Evolutionary conservation across 2,888 invertebrate genomes (phyloP).

Genomic region (Netelia inedita): DNA sequence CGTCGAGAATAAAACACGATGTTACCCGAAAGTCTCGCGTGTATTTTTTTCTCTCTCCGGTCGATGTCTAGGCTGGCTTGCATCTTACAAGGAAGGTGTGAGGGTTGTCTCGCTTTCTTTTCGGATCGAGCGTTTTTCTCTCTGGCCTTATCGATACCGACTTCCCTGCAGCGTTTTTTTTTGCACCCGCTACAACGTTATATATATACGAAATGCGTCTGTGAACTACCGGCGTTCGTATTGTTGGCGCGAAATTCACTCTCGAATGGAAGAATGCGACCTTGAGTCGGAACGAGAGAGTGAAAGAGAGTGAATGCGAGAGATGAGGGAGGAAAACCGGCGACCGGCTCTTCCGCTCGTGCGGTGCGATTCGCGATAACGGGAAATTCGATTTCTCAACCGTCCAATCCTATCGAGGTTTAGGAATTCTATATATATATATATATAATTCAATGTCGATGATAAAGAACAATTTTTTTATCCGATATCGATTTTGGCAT

Average conservation of each 20-base stretch:
- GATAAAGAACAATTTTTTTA: not conserved
- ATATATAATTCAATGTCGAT: not conserved
- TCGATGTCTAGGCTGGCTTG: constrained; percentile 15
- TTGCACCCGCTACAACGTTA: not conserved
- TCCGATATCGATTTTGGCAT: not conserved
- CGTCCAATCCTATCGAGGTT: constrained; percentile 24
- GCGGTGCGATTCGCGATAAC: constrained; percentile 52
- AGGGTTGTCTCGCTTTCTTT: constrained; percentile 40
- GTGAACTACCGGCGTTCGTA: constrained; percentile 4
- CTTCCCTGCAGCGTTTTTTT: constrained; percentile 11
- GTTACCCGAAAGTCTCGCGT: constrained; percentile 22
- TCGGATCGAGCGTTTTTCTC: constrained; percentile 34
- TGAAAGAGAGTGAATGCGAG: not conserved
- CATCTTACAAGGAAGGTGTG: constrained; percentile 23
- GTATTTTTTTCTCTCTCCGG: not conserved
- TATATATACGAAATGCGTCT: constrained; percentile 30
- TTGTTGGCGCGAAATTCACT: constrained; percentile 51
- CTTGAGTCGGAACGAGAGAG: not conserved
- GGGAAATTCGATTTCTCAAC: constrained; percentile 44
- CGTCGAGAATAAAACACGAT: constrained; percentile 12
- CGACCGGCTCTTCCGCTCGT: constrained; percentile 35
- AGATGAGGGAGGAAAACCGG: constrained; percentile 40
- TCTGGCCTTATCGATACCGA: constrained; percentile 41
- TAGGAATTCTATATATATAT: not conserved
- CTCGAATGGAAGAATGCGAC: constrained; percentile 7